Evolutionary conservation across 2,113 vertebrate genomes (phyloP).

Genomic region (Glaucidium brasilianum): DNA sequence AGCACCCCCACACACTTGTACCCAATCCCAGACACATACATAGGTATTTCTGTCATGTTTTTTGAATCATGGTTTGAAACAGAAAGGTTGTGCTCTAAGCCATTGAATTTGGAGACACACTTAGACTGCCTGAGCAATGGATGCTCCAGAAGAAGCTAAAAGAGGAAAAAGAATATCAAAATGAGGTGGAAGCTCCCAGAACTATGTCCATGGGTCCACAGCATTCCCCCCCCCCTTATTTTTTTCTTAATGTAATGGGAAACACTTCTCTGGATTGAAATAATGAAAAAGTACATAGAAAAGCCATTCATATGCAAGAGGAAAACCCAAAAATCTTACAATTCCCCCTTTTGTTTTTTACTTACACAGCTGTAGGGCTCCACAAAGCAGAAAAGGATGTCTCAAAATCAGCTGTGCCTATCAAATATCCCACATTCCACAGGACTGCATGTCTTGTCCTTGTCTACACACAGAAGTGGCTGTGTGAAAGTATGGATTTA

Average conservation of each 20-base stretch:
- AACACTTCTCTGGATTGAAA: background rate
- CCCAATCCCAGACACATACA: background rate
- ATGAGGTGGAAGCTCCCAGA: background rate
- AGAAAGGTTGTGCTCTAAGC: background rate
- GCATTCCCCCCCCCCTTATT: too few species aligned
- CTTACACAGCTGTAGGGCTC: constrained; percentile 17
- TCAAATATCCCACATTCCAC: background rate
- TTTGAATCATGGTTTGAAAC: background rate
- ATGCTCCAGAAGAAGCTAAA: background rate
- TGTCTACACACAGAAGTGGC: background rate
- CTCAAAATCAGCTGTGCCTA: background rate
- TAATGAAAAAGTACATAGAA: background rate
- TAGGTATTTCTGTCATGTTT: background rate
- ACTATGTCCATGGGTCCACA: background rate
- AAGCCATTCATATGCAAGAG: background rate
- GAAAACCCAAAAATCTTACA: background rate
- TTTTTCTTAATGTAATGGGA: background rate
- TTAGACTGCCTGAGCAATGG: background rate
- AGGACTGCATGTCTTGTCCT: background rate
- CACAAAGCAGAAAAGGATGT: background rate
- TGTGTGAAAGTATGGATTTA: background rate
- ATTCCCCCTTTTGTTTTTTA: background rate
- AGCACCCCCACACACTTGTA: background rate
- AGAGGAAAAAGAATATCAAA: background rate
- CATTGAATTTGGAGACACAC: background rate